Conservation (phyloP, 2,797 vertebrate genomes). For the Passerculus sandwichensis region DNA sequence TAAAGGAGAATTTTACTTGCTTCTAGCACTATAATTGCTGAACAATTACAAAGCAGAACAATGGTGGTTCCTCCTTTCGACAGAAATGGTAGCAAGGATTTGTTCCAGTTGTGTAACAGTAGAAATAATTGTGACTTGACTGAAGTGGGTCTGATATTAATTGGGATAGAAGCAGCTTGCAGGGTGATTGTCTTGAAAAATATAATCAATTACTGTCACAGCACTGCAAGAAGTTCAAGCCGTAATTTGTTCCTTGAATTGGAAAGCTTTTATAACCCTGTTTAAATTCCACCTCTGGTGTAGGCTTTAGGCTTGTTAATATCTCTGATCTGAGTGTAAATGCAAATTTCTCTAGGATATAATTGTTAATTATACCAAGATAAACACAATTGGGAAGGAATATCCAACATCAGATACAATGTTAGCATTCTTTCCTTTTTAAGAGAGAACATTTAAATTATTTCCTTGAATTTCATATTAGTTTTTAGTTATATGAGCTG, state of each 20-base stretch:
- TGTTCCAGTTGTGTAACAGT: neutral
- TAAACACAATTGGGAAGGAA: neutral
- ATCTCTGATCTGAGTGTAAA: neutral
- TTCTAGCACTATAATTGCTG: neutral
- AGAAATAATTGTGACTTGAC: conserved; percentile 17
- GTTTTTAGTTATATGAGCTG: neutral
- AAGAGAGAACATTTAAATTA: neutral
- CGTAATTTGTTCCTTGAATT: conserved; percentile 19
- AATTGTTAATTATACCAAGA: neutral
- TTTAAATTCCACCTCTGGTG: conserved; percentile 13
- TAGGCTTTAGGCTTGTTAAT: conserved; percentile 25
- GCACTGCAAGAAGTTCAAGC: neutral
- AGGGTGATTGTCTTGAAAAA: conserved; percentile 19
- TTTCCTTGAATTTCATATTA: neutral
- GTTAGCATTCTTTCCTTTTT: neutral
- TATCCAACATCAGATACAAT: neutral
- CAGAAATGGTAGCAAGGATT: conserved; percentile 13
- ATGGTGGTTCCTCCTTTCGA: neutral
- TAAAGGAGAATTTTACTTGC: neutral
- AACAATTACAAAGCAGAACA: neutral
- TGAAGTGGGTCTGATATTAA: conserved; percentile 25
- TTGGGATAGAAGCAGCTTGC: conserved; percentile 14
- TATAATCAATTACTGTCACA: conserved; percentile 40
- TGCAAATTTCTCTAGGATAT: neutral
- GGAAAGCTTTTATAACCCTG: conserved; percentile 27